Conservation (phyloP, 1,140 invertebrate species). For the Habropoda laboriosa region DNA sequence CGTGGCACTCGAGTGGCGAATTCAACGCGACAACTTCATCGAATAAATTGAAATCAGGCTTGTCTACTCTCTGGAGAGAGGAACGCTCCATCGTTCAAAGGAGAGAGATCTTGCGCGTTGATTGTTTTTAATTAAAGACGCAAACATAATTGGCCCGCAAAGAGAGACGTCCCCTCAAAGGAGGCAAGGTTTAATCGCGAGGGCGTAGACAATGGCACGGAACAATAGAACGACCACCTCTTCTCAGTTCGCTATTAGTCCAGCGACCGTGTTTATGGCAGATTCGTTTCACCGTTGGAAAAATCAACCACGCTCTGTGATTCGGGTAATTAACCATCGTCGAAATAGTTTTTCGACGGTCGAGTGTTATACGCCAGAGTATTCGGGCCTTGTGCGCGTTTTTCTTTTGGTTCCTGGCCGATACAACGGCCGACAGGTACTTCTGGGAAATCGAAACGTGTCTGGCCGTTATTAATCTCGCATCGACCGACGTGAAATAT, state of each 20-base stretch:
- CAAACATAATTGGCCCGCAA: constrained; percentile 52
- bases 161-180: constrained; percentile 36
- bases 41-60: neutral
- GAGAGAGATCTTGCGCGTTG: constrained; percentile 22
- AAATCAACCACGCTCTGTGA: constrained; percentile 64
- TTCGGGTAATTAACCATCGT: constrained; percentile 61
- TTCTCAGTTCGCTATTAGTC: constrained; percentile 46
- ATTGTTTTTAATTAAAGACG: constrained; percentile 63
- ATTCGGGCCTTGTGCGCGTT: constrained; percentile 34
- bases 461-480: constrained; percentile 66
- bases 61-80: no score
- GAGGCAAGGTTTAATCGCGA: constrained; percentile 40
- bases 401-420: constrained; percentile 33
- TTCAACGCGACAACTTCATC: neutral
- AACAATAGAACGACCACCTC: constrained; percentile 55
- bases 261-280: constrained; percentile 65
- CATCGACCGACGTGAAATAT: constrained; percentile 66
- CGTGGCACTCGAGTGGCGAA: neutral
- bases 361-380: constrained; percentile 28
- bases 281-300: constrained; percentile 62
- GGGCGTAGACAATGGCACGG: constrained; percentile 54
- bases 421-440: constrained; percentile 49
- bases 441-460: constrained; percentile 69
- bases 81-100: neutral
- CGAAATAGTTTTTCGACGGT: constrained; percentile 18